Base-by-base conservation (phyloP, 2,797 vertebrate genomes). In the Paguma larvata region DNA sequence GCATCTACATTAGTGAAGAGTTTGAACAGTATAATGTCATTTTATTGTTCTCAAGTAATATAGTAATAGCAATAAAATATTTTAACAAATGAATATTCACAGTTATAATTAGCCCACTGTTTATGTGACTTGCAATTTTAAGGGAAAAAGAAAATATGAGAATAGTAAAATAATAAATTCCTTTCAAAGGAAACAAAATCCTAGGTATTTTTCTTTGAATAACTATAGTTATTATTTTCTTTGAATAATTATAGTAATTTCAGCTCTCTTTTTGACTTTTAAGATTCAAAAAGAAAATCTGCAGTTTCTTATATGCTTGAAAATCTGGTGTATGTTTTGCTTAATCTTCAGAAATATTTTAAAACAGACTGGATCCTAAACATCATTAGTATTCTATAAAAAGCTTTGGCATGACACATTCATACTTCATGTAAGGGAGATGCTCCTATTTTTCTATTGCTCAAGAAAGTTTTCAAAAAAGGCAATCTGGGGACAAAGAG, bases 321-420 rank as follows among this genome's bases (percentile, higher is more conserved):
- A 97, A 94, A 94, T 82, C 65, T 96, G 85, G 65, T 72, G 5
- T 86, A 30, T 94, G 70, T 96, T 97, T 97, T 97, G 77, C 85
- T 96, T 95, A 89, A 93, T 97, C 86, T 96, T 88, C 83, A 94
- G 88, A 94, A 93, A 97, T 96, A 95, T 92, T 97, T 97, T 96
- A 90, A 98, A 97, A 97, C 93, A 96, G 93, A 93, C 32, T 97
- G 65, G 72, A 92, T 89, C 96, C 92, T 89, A 95, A 96, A 89
- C 41, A 96, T 92, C 48, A 87, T 89, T 92, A 95, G 91, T 80
- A 96, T 94, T 97, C 95, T 93, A 93, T 93, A 93, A 96, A 96
- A 96, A 97, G 32, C 38, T 46, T 95, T 94, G 91, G 94, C 86
- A 94, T 67, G 51, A 92, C 68, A 27, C 46, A 89, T 68, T 95